Conservation (phyloP, 2,113 vertebrate species). For the Stegastes partitus region DNA sequence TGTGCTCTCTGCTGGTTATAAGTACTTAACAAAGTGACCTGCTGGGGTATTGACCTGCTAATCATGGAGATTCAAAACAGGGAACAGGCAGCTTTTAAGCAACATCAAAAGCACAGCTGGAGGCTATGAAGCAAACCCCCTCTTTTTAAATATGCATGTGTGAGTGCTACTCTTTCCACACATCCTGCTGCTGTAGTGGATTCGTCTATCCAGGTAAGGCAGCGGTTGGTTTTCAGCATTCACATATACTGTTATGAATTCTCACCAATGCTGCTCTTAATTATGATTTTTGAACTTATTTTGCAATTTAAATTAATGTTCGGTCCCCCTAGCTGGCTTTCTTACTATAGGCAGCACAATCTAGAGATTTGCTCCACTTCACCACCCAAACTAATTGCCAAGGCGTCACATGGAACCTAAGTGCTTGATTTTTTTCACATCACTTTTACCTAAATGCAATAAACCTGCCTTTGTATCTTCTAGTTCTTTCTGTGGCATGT, state of each 20-base stretch:
- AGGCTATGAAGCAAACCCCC: constrained; percentile 42
- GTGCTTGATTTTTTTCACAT: neutral
- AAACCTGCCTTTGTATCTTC: neutral
- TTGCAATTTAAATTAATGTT: neutral
- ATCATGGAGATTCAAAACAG: constrained; percentile 63
- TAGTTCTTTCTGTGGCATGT: neutral
- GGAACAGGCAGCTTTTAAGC: constrained; percentile 69
- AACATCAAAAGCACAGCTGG: constrained; percentile 75
- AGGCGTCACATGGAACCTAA: neutral
- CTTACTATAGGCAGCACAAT: neutral
- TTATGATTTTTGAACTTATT: neutral
- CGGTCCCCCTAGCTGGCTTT: neutral
- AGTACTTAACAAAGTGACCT: constrained; percentile 71
- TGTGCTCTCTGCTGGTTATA: constrained; percentile 63
- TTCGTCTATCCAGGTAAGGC: constrained; percentile 3
- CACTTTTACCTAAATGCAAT: neutral
- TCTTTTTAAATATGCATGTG: constrained; percentile 52
- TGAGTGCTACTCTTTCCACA: constrained; percentile 14
- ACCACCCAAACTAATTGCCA: constrained; percentile 24
- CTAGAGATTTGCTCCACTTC: neutral
- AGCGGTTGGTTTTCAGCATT: neutral
- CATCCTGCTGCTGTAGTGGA: constrained; percentile 9
- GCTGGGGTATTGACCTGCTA: constrained; percentile 78
- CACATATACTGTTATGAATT: neutral
- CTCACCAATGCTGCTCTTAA: neutral